phyloP scores from a whole-genome alignment of 2,113 vertebrate genomes.

The Pituophis catenifer region DNA sequence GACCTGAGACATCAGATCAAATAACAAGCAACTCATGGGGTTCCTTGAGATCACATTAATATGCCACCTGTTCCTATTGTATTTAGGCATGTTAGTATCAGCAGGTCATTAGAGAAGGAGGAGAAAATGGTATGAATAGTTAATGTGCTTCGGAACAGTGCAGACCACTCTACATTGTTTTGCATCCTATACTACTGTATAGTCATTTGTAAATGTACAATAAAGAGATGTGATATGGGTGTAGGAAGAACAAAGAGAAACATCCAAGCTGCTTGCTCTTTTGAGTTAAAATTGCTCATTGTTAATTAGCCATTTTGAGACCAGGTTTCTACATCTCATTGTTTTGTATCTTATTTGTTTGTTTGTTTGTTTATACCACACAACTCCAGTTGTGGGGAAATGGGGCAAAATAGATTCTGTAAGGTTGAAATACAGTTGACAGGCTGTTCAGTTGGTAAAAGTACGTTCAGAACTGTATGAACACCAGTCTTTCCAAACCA shows the following conservation, averaged over 20 bases:
- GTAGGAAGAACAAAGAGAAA: neutral
- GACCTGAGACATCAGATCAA: neutral
- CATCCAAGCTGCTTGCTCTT: neutral
- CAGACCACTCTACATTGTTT: neutral
- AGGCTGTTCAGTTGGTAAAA: neutral
- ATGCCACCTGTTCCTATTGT: neutral
- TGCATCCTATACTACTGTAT: neutral
- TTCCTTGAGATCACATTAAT: accelerated
- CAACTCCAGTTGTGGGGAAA: neutral
- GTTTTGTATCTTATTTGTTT: neutral
- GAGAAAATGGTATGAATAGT: neutral
- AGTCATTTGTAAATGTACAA: neutral
- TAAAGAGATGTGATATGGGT: neutral
- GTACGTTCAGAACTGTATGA: neutral
- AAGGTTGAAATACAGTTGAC: neutral
- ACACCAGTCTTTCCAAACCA: neutral
- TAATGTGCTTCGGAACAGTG: neutral
- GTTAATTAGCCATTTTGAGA: neutral
- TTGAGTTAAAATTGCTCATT: neutral
- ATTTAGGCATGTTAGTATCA: neutral
- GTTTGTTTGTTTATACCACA: neutral
- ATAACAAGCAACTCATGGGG: accelerated
- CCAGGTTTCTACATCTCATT: neutral
- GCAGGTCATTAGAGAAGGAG: neutral
- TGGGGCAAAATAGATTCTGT: neutral